Base-by-base conservation (phyloP, 2,797 vertebrate species). In the Poliocrania exsul region DNA sequence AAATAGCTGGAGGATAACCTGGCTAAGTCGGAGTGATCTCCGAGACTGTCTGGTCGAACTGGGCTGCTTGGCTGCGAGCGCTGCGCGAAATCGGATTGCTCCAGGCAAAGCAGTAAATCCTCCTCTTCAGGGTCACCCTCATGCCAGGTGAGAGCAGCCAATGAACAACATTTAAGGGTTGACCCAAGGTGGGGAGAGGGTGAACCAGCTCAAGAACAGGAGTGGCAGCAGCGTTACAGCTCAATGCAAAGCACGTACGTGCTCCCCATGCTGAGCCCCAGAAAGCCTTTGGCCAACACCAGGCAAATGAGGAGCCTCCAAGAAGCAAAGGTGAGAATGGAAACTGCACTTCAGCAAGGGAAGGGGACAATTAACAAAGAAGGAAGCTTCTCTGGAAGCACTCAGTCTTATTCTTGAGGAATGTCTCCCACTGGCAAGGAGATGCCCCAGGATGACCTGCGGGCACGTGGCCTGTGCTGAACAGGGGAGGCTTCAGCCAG, bases 1-100 rank as follows among this genome's bases (percentile, higher is more conserved):
- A 97, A 97, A 97, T 97, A 97, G 95, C 86, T 14, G 37, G 75
- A 95, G 93, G 95, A 97, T 97, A 96, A 97, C 96, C 87, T 7
- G 15, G 91, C 93, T 97, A 96, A 97, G 95, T 90, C 77, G 5
- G 6, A 85, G 94, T 14, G 83, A 95, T 95, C 94, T 91, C 90
- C 24, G 46, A 77, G 83, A 62, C 88, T 65, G 81, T 70, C 93
- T 90, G 84, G 92, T 71, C 66, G 82, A 57, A 82, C 80, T 16
- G 85, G 65, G 77, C 91, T 91, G 81, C 89, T 75, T 10, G 92
- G 85, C 84, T 70, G 75, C 2, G 21, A 92, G 58, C 1, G 40
- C 78, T 16, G 72, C 5, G 1, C 49, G 71, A 93, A 96, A 95
- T 95, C 83, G 58, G 96, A 90, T 95, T 89, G 78, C 85, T 91